A percentile compares a stretch with the other conserved stretches of the same genome.
These are phyloP conservation scores for Desmophyllum pertusum DNA, from an alignment of 92 coral and sea anemone species.

Conservation along the genomic window DNA sequence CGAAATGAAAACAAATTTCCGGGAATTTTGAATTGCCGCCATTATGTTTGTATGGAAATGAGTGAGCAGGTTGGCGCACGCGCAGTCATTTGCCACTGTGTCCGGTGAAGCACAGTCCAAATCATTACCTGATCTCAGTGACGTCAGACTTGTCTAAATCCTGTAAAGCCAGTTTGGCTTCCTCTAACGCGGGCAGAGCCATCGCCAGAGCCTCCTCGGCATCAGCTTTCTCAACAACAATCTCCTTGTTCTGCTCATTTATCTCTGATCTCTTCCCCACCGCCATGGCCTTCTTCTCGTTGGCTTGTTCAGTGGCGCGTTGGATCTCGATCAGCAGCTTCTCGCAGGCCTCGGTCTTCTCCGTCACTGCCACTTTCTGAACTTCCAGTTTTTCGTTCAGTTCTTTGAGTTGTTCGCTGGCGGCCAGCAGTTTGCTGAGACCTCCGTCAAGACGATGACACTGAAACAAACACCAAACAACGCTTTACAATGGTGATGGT, in stretches of 20 bases:
- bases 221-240: conserved; percentile 89
- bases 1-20: too few species aligned
- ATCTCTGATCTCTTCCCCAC: conserved; percentile 92
- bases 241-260: conserved; percentile 87
- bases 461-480: conserved; percentile 32
- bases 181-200: conserved; percentile 96
- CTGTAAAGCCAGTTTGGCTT: conserved; percentile 96
- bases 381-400: conserved; percentile 96
- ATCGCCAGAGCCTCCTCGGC: conserved; percentile 95
- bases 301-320: conserved; percentile 89
- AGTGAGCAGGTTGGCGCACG: too few species aligned
- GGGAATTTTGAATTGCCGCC: too few species aligned
- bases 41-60: too few species aligned
- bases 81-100: too few species aligned
- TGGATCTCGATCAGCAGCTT: conserved; percentile 85
- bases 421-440: conserved; percentile 95
- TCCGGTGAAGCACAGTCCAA: too few species aligned
- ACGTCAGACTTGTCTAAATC: conserved; percentile 98
- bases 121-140: conserved; percentile 98
- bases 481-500: too few species aligned
- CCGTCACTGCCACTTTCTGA: conserved; percentile 97
- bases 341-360: conserved; percentile 99
- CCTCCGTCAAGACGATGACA: conserved; percentile 99
- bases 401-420: conserved; percentile 97
- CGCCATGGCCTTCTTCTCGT: conserved; percentile 96